These are phyloP conservation scores for Syngnathus acus DNA, from an alignment of 2,797 vertebrate species.

Conservation along the genomic window DNA sequence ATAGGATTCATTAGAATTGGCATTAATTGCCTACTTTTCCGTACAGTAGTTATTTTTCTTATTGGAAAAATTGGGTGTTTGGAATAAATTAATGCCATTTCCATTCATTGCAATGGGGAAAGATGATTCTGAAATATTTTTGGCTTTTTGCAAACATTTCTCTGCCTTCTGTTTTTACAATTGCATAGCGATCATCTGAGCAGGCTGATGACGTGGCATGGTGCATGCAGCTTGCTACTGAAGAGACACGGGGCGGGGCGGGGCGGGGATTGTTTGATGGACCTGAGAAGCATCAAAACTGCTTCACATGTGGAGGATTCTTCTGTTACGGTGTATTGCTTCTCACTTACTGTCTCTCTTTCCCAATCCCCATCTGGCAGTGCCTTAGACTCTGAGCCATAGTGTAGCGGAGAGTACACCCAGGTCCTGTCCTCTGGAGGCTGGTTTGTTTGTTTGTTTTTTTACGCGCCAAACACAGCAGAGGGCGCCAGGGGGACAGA, in stretches of 20 bases:
- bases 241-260: conserved; percentile 30
- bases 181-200: background rate
- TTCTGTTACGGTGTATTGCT: conserved; percentile 38
- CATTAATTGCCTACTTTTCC: too few relatives aligned
- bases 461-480: conserved; percentile 70
- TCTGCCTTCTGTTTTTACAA: background rate
- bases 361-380: conserved; percentile 86
- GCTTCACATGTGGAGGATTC: conserved; percentile 9
- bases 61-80: too few relatives aligned
- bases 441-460: conserved; percentile 57
- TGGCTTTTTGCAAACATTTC: background rate
- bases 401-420: conserved; percentile 99
- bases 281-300: conserved; percentile 21
- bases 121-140: background rate
- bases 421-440: conserved; percentile 96
- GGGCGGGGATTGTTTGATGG: conserved; percentile 17
- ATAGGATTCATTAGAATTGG: too few relatives aligned
- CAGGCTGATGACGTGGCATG: conserved; percentile 5
- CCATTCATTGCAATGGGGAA: background rate
- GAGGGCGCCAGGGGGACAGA: conserved; percentile 74
- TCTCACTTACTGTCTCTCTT: conserved; percentile 96
- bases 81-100: background rate
- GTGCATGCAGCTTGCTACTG: conserved; percentile 35
- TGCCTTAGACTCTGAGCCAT: conserved; percentile 84
- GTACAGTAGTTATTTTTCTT: too few relatives aligned